Conservation (phyloP, 1,140 invertebrate genomes). For the Harlomillsia oculata region DNA sequence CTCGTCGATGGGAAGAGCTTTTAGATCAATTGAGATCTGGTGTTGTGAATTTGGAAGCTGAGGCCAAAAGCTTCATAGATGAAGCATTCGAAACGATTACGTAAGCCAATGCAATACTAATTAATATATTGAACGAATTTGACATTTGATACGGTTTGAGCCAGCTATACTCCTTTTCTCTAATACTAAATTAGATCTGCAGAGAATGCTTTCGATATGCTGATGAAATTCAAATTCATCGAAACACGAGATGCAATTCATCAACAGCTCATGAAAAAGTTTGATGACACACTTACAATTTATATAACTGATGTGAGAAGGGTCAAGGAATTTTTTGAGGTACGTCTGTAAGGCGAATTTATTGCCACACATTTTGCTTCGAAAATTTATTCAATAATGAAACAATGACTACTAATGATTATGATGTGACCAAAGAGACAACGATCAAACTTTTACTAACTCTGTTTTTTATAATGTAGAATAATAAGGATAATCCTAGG, state of each 20-base stretch:
- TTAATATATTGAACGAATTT: neutral
- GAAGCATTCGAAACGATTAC: conserved; percentile 67
- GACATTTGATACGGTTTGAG: neutral
- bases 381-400: too few relatives aligned
- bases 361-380: too few relatives aligned
- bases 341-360: conserved; percentile 42
- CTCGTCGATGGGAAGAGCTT: conserved; percentile 70
- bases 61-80: conserved; percentile 74
- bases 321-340: conserved; percentile 56
- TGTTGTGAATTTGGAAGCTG: conserved; percentile 61
- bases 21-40: conserved; percentile 64
- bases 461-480: conserved; percentile 46
- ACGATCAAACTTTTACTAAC: conserved; percentile 37
- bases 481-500: conserved; percentile 59
- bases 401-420: too few relatives aligned
- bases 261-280: conserved; percentile 63
- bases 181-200: conserved; percentile 50
- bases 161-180: neutral
- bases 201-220: conserved; percentile 64
- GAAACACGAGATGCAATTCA: conserved; percentile 62
- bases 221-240: conserved; percentile 68
- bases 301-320: conserved; percentile 66
- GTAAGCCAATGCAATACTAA: conserved; percentile 36
- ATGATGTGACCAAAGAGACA: too few relatives aligned
- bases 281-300: conserved; percentile 71